Base-by-base conservation (phyloP, 2,888 invertebrate genomes). In the Rotaria macrura region DNA sequence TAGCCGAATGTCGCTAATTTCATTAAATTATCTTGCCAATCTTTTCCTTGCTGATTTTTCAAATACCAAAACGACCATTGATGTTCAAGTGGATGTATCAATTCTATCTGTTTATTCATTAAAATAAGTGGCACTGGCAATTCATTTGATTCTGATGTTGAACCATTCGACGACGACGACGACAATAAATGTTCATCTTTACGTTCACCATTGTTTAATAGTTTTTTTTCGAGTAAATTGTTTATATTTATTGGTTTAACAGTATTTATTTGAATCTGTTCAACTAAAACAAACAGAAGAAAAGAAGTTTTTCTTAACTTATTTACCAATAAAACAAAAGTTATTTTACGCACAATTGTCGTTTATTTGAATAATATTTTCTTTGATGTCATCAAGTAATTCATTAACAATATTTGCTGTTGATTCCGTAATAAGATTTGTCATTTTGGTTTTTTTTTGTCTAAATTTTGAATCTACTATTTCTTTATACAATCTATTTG, bases 41-140 rank as follows among this genome's bases (percentile, higher is more conserved):
- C 79, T 79, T 79, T 79, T 43, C 43, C 43, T 79, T 40, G 43
- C 43, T 79, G 79, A 43, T 79, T 79, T 79, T 79, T 79, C 17
- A 79, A 40, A 43, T 79, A 79, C 79, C 79, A 79, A 79, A 79
- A 79, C 20, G 79, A 79, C 79, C 79, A 79, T 79, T 79, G 79
- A 79, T 79, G 43, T 79, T 79, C 79, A 25, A 79, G n/a, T 3
- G 79, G 79, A 79, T 79, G 79, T 79, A 43, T 79, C 14, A 79
- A 43, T 79, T 79, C 79, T 5, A 79, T n/a, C 38, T 65, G 65
- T n/a, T 79, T 79, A 43, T 79, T 79, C 79, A 79, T 79, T 43
- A 79, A 79, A 79, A 79, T 79, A 25, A 40, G 25, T 79, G 79
- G 79, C 9, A 43, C 17, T 1, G 79, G 40, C 14, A 43, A 43